These are phyloP conservation scores for Cheilosia grossa DNA, from an alignment of 2,888 invertebrate species.

Conservation along the genomic window DNA sequence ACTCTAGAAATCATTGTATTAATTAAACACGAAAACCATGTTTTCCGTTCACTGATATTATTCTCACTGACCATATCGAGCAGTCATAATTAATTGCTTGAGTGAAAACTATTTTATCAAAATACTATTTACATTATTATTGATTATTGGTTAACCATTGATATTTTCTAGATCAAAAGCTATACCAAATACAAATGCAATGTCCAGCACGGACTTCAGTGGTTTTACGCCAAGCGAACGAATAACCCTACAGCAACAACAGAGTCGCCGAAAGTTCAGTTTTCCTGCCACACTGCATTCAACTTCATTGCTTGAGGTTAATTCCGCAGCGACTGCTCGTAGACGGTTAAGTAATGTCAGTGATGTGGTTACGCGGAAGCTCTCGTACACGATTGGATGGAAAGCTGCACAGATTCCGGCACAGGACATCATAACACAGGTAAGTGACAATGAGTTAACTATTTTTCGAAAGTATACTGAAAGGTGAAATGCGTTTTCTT, in stretches of 20 bases:
- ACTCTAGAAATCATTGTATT: slow-evolving; percentile 29
- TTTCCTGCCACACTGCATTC: slow-evolving; percentile 85
- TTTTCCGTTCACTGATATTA: slow-evolving; percentile 23
- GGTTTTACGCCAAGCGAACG: slow-evolving; percentile 77
- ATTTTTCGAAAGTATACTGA: not conserved
- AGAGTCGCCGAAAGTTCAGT: slow-evolving; percentile 85
- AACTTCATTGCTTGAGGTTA: slow-evolving; percentile 80
- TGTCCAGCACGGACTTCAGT: slow-evolving; percentile 47
- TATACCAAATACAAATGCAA: slow-evolving; percentile 37
- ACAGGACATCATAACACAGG: slow-evolving; percentile 85
- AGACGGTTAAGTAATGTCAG: slow-evolving; percentile 91
- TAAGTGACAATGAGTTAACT: slow-evolving; percentile 45
- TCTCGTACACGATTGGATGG: slow-evolving; percentile 91
- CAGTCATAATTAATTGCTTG: slow-evolving; percentile 24
- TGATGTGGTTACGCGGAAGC: slow-evolving; percentile 89
- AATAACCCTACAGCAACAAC: slow-evolving; percentile 78
- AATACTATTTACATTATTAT: not conserved
- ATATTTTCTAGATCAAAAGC: slow-evolving; percentile 17
- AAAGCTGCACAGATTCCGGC: slow-evolving; percentile 85
- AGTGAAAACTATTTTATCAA: not conserved
- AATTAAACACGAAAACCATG: slow-evolving; percentile 46
- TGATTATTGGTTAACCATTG: not conserved
- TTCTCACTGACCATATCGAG: slow-evolving; percentile 24
- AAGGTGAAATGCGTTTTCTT: too few species aligned
- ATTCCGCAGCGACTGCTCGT: slow-evolving; percentile 82